Percentiles rank a stretch among this genome's conserved stretches.
These are phyloP conservation scores for Anolis apletophallus DNA, from an alignment of 2,797 vertebrate species.

Conservation along the genomic window DNA sequence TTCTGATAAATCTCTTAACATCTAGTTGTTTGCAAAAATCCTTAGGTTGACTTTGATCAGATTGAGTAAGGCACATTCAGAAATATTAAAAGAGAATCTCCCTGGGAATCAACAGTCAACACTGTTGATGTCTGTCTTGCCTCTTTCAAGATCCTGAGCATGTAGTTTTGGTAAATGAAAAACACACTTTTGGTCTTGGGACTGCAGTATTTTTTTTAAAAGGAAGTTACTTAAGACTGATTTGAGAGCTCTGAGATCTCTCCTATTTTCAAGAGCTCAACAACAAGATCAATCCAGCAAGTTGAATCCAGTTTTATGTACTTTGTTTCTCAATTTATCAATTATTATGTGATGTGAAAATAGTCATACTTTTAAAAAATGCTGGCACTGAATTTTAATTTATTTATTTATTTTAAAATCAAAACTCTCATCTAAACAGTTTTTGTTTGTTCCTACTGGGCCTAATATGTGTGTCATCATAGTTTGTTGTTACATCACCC, in stretches of 20 bases:
- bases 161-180: neutral
- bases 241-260: neutral
- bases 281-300: neutral
- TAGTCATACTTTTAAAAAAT: neutral
- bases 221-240: neutral
- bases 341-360: neutral
- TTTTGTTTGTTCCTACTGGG: neutral
- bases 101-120: neutral
- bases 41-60: neutral
- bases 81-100: neutral
- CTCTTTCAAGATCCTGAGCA: neutral
- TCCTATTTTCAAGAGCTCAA: neutral
- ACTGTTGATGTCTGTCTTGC: neutral
- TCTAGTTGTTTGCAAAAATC: neutral
- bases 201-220: no score
- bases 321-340: neutral
- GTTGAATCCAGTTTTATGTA: neutral
- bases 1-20: neutral
- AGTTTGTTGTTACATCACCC: neutral
- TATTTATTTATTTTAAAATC: neutral
- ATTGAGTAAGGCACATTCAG: neutral
- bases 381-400: neutral
- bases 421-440: neutral
- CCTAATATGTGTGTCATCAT: neutral
- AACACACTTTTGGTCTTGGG: neutral